Evolutionary conservation across 2,888 invertebrate species (phyloP), one percentile per base, ranked within the genome.

Genomic region (Ornithoptera priamus): DNA sequence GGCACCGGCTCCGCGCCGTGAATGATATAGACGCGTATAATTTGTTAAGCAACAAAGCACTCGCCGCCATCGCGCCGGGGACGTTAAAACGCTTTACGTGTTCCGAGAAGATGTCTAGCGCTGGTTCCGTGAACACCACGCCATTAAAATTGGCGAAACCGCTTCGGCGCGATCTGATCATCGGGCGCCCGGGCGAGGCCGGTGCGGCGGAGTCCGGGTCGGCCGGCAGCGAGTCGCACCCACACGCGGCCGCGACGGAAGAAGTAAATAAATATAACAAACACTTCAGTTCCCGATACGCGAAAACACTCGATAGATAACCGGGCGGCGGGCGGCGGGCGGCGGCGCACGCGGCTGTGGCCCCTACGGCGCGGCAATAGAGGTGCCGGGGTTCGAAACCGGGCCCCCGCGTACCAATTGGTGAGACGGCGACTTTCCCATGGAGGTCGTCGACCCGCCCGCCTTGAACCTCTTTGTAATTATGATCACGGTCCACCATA

Each of bases 381-480:
- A 65, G 58, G 30, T 24, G 60, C 20, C 18, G 3, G 22, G 60
- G 58, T 18, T n/a, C 5, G 36, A 50, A 24, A 22, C 53, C 22
- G 22, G n/a, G 24, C 22, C 61, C 62, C 64, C 61, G 62, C 68
- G 65, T 67, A 69, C 58, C 53, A 39, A 65, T 62, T 53, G 46
- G 58, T 65, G 71, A 69, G 69, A 65, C 46, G 60, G 53, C 71
- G 65, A 72, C 75, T 77, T 81, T 81, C 82, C 80, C 81, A 83
- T 81, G 79, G 70, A 74, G 86, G 81, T 83, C 84, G 77, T 70
- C 79, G 85, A 85, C 82, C 73, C 64, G 70, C 81, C 81, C 85
- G 83, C 84, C 81, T 76, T 46, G 62, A 70, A 71, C 72, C 72
- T 72, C 71, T 75, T 81, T 78, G 72, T 63, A 61, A 83, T 78